phyloP scores from a whole-genome alignment of 2,797 vertebrate species.

The Phylloscopus collybita region DNA sequence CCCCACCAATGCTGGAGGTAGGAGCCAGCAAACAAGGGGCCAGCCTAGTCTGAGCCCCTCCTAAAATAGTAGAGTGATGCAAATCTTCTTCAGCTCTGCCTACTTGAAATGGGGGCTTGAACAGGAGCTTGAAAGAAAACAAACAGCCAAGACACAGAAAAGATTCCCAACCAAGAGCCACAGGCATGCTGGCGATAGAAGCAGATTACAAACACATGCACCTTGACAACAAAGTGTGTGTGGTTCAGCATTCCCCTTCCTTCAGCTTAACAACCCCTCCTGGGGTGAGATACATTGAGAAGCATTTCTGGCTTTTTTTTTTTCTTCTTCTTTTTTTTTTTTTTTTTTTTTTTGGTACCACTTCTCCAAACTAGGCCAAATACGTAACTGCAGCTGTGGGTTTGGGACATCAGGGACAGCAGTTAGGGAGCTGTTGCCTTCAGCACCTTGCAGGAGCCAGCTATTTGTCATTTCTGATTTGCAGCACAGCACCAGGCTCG shows the following conservation, averaged over 20 bases:
- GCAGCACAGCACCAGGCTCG: not conserved
- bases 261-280: not conserved
- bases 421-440: constrained; percentile 15
- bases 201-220: constrained; percentile 54
- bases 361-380: constrained; percentile 31
- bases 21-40: not conserved
- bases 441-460: constrained; percentile 25
- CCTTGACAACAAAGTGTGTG: constrained; percentile 39
- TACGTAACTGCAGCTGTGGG: not conserved
- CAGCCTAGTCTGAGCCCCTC: constrained; percentile 2
- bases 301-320: not conserved
- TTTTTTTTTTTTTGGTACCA: accelerated
- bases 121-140: constrained; percentile 52
- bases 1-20: not conserved
- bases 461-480: constrained; percentile 7
- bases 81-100: constrained; percentile 48
- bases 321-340: not conserved
- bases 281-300: not conserved
- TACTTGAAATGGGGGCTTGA: not conserved
- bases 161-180: constrained; percentile 52
- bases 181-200: constrained; percentile 58
- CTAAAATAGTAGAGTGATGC: not conserved
- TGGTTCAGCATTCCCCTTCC: constrained; percentile 37
- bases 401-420: not conserved
- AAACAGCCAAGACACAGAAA: constrained; percentile 29